Percentiles rank a stretch among this genome's conserved stretches.
Evolutionary conservation across 2,888 invertebrate species (phyloP).

Genomic region (Penaeus monodon): DNA sequence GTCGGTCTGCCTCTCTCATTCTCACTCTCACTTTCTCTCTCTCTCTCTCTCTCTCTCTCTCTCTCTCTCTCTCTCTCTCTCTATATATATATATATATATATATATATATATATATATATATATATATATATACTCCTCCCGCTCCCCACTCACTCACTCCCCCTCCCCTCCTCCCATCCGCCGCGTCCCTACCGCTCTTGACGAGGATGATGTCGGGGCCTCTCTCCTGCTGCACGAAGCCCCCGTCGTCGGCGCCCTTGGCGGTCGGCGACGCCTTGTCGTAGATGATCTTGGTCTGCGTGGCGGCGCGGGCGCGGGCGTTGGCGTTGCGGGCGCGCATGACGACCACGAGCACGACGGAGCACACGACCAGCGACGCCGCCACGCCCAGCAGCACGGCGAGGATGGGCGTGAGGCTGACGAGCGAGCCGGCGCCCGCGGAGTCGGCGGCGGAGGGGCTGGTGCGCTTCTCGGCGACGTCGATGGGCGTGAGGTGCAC

Average conservation of each 20-base stretch:
- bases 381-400: slow-evolving; percentile 50
- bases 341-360: slow-evolving; percentile 41
- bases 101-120: no score
- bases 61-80: no score
- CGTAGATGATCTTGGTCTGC: slow-evolving; percentile 25
- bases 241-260: slow-evolving; percentile 53
- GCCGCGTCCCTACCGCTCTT: slow-evolving; percentile 37
- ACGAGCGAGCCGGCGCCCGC: slow-evolving; percentile 25
- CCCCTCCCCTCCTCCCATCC: no score
- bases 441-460: slow-evolving; percentile 46
- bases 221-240: slow-evolving; percentile 33
- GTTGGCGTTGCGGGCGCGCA: slow-evolving; percentile 32
- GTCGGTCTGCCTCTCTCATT: no score
- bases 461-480: slow-evolving; percentile 62
- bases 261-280: slow-evolving; percentile 27
- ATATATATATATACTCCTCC: no score
- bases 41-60: no score
- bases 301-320: slow-evolving; percentile 1
- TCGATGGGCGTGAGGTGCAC: slow-evolving; percentile 62
- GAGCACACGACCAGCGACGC: slow-evolving; percentile 50
- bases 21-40: no score
- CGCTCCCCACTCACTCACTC: no score
- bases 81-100: no score
- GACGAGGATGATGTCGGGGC: slow-evolving; percentile 55
- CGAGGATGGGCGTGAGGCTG: slow-evolving; percentile 43